These are phyloP conservation scores for Thymelicus lineola DNA, from an alignment of 2,888 invertebrate genomes.

Conservation along the genomic window DNA sequence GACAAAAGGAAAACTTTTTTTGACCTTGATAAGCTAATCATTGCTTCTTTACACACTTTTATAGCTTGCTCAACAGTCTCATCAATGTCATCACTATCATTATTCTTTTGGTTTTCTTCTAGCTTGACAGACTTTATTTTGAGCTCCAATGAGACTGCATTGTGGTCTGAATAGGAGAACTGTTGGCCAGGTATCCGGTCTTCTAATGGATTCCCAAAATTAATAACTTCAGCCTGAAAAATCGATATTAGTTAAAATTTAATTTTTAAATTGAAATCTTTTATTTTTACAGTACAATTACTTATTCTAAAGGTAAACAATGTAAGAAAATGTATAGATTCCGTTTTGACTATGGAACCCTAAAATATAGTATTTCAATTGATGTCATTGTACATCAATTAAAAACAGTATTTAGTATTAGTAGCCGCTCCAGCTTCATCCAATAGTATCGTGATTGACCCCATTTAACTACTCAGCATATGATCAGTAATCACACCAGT, in stretches of 20 bases:
- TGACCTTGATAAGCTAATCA: slow-evolving; percentile 75
- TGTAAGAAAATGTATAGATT: no score
- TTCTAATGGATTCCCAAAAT: slow-evolving; percentile 89
- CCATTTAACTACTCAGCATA: no score
- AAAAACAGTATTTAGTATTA: no score
- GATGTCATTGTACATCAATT: no score
- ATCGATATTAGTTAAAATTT: neutral
- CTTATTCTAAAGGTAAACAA: no score
- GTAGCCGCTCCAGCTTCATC: no score
- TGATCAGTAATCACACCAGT: no score
- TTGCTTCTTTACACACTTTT: slow-evolving; percentile 85
- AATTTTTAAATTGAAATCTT: no score
- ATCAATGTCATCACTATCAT: slow-evolving; percentile 53
- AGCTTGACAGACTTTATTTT: slow-evolving; percentile 50
- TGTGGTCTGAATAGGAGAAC: slow-evolving; percentile 96
- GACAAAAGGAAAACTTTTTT: slow-evolving; percentile 82
- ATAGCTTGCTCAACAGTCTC: slow-evolving; percentile 85
- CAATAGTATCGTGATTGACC: no score
- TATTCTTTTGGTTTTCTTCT: slow-evolving; percentile 48
- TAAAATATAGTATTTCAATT: no score
- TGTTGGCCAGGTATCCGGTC: slow-evolving; percentile 88
- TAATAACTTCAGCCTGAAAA: slow-evolving; percentile 67
- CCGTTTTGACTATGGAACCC: no score
- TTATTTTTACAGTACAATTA: no score
- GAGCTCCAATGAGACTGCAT: slow-evolving; percentile 89